phyloP scores from a whole-genome alignment of 2,113 vertebrate genomes.

The Bostrychus sinensis region DNA sequence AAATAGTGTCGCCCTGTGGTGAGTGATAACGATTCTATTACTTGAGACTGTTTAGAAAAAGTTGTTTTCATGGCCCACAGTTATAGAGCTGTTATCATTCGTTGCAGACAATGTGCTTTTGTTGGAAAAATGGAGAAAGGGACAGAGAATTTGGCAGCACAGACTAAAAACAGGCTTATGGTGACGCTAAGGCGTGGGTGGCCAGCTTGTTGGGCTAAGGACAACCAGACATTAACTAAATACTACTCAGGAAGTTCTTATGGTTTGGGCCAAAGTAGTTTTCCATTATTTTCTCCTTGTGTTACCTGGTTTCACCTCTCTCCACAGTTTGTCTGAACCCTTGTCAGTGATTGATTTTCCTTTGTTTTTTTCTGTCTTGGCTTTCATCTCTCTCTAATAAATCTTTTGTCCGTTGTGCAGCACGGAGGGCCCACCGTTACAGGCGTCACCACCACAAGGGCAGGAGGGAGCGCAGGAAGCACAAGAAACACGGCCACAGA shows the following conservation, averaged over 20 bases:
- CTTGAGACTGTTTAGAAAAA: conserved; percentile 42
- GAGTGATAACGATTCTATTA: conserved; percentile 55
- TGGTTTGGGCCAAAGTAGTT: conserved; percentile 35
- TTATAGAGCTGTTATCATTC: conserved; percentile 46
- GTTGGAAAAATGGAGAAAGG: conserved; percentile 28
- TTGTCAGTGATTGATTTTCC: conserved; percentile 28
- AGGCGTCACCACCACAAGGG: conserved; percentile 87
- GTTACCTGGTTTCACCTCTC: conserved; percentile 29
- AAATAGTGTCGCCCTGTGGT: conserved; percentile 48
- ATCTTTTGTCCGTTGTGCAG: conserved; percentile 65
- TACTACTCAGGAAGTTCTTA: not conserved
- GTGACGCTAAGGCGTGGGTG: conserved; percentile 36
- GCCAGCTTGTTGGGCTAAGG: conserved; percentile 30
- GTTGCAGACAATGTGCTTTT: conserved; percentile 48
- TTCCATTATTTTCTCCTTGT: conserved; percentile 16
- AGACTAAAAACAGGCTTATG: conserved; percentile 39
- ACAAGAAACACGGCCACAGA: conserved; percentile 81
- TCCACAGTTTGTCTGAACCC: not conserved
- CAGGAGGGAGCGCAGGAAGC: conserved; percentile 89
- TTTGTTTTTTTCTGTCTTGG: conserved; percentile 1
- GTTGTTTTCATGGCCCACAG: conserved; percentile 36
- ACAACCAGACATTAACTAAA: not conserved
- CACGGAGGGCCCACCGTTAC: conserved; percentile 87
- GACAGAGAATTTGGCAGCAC: conserved; percentile 47
- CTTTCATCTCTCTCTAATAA: conserved; percentile 30